Conservation (phyloP, 2,888 invertebrate genomes). For the Periphyllus acericola region DNA sequence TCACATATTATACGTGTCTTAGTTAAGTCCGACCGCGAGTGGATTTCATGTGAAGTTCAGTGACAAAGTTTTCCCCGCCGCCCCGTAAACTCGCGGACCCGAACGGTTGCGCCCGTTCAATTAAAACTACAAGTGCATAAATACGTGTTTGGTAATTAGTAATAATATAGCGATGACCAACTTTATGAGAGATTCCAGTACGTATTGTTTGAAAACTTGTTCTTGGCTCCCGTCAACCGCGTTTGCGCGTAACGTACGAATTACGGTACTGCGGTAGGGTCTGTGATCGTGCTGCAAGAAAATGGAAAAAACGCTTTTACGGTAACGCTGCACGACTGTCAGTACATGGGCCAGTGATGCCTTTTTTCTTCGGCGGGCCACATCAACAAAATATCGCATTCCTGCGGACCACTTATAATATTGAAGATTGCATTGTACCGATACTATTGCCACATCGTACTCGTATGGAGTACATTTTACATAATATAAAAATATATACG, state of each 20-base stretch:
- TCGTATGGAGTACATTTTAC: too few relatives aligned
- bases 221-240: neutral
- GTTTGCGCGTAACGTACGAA: neutral
- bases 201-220: conserved; percentile 1
- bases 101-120: conserved; percentile 1
- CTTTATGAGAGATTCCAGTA: neutral
- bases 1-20: neutral
- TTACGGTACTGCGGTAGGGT: too few relatives aligned
- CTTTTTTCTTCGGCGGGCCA: too few relatives aligned
- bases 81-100: neutral
- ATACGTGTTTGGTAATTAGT: conserved; percentile 20
- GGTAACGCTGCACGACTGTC: too few relatives aligned
- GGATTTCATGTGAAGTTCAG: neutral
- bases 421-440: too few relatives aligned
- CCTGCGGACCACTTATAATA: too few relatives aligned
- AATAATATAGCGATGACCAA: conserved; percentile 14
- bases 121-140: neutral
- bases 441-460: too few relatives aligned
- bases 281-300: too few relatives aligned
- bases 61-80: conserved; percentile 9
- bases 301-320: too few relatives aligned
- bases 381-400: too few relatives aligned
- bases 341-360: too few relatives aligned
- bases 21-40: neutral
- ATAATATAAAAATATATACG: too few relatives aligned